Evolutionary conservation across 2,888 invertebrate species (phyloP).

Genomic region (Zygothrica quintamaculata): DNA sequence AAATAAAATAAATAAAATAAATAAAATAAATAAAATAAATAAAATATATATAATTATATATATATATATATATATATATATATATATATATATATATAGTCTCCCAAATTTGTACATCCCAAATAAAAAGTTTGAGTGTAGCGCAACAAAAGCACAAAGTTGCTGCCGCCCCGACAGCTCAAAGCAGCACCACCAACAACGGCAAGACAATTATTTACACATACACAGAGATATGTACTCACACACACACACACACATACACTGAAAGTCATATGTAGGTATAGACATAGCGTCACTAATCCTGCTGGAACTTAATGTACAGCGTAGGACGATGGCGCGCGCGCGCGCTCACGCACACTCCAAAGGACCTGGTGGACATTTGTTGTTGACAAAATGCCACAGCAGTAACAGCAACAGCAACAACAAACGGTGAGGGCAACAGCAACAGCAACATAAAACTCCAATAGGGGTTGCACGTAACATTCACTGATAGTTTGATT

Average conservation of each 20-base stretch:
- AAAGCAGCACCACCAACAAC: conserved; percentile 20
- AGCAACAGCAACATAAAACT: conserved; percentile 39
- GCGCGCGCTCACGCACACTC: conserved; percentile 40
- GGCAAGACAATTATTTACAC: neutral
- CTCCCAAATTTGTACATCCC: no score
- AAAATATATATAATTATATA: no score
- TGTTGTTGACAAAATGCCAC: conserved; percentile 72
- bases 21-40: neutral
- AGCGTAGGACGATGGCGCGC: conserved; percentile 47
- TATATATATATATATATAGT: no score
- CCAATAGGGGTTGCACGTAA: conserved; percentile 65
- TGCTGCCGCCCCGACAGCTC: conserved; percentile 18
- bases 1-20: conserved; percentile 1
- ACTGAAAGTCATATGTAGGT: conserved; percentile 4
- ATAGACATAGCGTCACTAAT: conserved; percentile 55
- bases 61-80: no score
- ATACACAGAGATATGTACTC: neutral
- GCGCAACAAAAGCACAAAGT: conserved; percentile 32
- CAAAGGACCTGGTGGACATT: conserved; percentile 62
- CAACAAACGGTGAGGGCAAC: conserved; percentile 24
- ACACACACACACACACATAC: neutral
- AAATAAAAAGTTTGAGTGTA: conserved; percentile 9
- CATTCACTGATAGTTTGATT: conserved; percentile 61
- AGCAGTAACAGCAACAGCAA: conserved; percentile 33
- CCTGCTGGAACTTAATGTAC: conserved; percentile 62